Evolutionary conservation across 2,888 invertebrate species (phyloP).

Genomic region (Amiota minor): DNA sequence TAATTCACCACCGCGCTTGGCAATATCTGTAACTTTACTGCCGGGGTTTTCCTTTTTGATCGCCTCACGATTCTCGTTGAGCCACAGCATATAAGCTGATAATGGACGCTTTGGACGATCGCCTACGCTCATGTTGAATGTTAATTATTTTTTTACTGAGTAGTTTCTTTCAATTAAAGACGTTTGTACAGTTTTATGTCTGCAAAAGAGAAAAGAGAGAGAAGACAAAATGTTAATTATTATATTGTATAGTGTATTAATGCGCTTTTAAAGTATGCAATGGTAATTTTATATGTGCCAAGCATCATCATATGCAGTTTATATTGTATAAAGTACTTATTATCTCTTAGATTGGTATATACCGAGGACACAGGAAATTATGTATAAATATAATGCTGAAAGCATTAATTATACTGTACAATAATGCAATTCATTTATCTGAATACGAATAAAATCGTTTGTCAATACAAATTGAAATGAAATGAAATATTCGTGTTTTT

Average conservation of each 20-base stretch:
- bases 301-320: too few relatives aligned
- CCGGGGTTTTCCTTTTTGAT: constrained; percentile 95
- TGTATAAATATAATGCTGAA: too few relatives aligned
- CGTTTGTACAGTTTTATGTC: neutral
- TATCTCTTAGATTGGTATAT: too few relatives aligned
- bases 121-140: constrained; percentile 77
- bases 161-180: constrained; percentile 20
- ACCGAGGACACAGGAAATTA: too few relatives aligned
- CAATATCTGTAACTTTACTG: constrained; percentile 91
- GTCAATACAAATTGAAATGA: too few relatives aligned
- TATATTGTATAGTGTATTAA: neutral
- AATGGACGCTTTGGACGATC: constrained; percentile 95
- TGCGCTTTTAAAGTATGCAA: neutral
- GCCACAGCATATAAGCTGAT: constrained; percentile 96
- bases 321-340: too few relatives aligned
- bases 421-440: too few relatives aligned
- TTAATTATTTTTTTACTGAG: neutral
- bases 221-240: neutral
- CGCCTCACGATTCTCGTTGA: constrained; percentile 88
- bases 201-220: neutral
- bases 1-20: constrained; percentile 95
- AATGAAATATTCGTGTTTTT: too few relatives aligned
- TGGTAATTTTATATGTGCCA: neutral
- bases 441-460: too few relatives aligned
- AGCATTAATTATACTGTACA: too few relatives aligned